Conservation (phyloP, 1,140 invertebrate genomes). For the Hyles vespertilio region DNA sequence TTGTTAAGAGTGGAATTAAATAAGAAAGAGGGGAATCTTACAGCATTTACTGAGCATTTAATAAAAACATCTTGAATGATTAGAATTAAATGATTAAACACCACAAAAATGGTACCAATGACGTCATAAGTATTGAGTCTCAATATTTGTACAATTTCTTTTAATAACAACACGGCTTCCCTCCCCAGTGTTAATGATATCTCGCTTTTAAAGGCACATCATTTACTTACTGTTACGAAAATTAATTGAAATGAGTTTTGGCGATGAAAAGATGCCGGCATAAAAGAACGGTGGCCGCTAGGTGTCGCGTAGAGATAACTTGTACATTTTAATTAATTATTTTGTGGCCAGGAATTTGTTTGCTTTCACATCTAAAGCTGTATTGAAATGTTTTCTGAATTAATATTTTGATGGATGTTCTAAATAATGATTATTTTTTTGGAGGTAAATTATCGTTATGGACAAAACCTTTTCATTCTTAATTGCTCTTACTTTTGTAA, state of each 20-base stretch:
- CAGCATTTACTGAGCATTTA: no score
- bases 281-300: constrained; percentile 60
- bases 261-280: constrained; percentile 70
- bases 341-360: constrained; percentile 62
- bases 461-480: no score
- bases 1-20: no score
- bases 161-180: constrained; percentile 12
- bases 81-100: neutral
- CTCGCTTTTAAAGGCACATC: constrained; percentile 70
- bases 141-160: neutral
- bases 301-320: constrained; percentile 71
- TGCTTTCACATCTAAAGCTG: constrained; percentile 50
- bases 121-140: neutral
- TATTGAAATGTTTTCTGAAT: constrained; percentile 27
- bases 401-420: no score
- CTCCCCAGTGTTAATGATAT: constrained; percentile 66
- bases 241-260: constrained; percentile 75
- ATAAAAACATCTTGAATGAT: no score
- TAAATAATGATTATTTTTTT: no score
- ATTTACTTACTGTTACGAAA: constrained; percentile 73
- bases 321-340: constrained; percentile 73
- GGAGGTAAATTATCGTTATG: no score
- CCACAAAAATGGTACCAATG: neutral
- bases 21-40: no score
- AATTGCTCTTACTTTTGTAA: no score